Evolutionary conservation across 2,888 invertebrate species (phyloP), one percentile per base, ranked within the genome.

Genomic region (Halictus quadricinctus): DNA sequence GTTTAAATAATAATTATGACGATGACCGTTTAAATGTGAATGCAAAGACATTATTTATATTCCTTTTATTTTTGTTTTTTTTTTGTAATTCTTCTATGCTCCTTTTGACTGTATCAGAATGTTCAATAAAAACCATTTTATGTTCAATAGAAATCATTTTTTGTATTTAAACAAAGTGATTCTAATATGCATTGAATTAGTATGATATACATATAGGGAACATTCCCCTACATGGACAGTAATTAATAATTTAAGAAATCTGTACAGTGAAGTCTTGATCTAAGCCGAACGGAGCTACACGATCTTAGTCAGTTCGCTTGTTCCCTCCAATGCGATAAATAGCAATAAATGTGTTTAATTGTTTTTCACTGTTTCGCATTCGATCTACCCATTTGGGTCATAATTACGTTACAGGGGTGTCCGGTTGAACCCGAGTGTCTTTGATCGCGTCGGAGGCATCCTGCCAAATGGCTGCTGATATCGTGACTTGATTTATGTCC

Each of bases 401-500:
- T 18, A 46, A 76, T 76, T 54, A 46, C 54, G n/a, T 66, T 36
- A 66, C 21, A 18, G 10, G 1, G 15, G 64, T 64, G 66, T 36
- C 36, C 4, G 10, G 18, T 8, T 36, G 66, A 15, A 7, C 3
- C 36, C 18, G 3, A 36, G 10, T 25, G 54, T 80, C 58, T 58
- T 48, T 58, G 48, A 79, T 76, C 72, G n/a, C 15, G 21, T 77
- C n/a, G 13, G n/a, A 41, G 85, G 81, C 81, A 69, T 15, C 18
- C 29, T 80, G 88, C 85, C 85, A 88, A 80, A n/a, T 83, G 80
- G 73, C 13, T 76, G 41, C 18, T 76, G 58, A 64, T 73, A 78
- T 70, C 76, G 29, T 36, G 46, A 66, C 80, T 75, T 84, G 81
- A 81, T 87, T 79, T 83, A 79, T 54, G 8, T 29, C n/a, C 54